Base-by-base conservation (phyloP, 2,797 vertebrate species). In the Amniataba percoides region DNA sequence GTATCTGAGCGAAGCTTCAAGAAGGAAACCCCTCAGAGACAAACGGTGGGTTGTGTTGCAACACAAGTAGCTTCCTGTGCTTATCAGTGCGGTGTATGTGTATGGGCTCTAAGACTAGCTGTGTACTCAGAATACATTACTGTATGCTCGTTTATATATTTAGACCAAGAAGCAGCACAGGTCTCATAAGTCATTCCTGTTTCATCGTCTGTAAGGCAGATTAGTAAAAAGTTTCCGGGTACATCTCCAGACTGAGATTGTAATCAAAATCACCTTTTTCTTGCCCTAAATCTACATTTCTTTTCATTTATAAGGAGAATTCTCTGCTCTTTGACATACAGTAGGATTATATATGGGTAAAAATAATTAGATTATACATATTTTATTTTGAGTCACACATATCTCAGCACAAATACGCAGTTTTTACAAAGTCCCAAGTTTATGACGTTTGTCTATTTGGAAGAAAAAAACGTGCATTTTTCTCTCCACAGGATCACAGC, bases 401-500 rank as follows among this genome's bases (percentile, higher is more conserved):
- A 40, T 59, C 11, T 1, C 10, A 15, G 45, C 45, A 46, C 19
- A 36, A 23, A 43, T 6, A 25, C 14, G 14, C 27, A 43, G 7
- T 8, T 39, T 39, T 56, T 9, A 23, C 39, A 11, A 49, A 21
- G 52, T 48, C 19, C 7, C 11, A 14, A 4, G 45, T 21, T 60
- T n/a, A 3, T 46, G 3, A 43, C 2, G 23, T 51, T 25, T 34
- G 9, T 59, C 23, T 27, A 13, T 49, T 1, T 78, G 12, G 71
- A 57, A 9, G 34, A 36, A 58, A 52, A 40, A 31, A 31, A 3
- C 27, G 3, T 73, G 48, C 13, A 27, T 10, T 43, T 60, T 62
- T 48, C 21, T 78, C 19, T 65, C 23, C 25, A 14, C 84, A 95
- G 94, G 86, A 91, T n/a, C 55, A 9, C 59, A 49, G 65, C 48